phyloP scores from a whole-genome alignment of 2,888 invertebrate species.

The Reticulitermes lucifugus region DNA sequence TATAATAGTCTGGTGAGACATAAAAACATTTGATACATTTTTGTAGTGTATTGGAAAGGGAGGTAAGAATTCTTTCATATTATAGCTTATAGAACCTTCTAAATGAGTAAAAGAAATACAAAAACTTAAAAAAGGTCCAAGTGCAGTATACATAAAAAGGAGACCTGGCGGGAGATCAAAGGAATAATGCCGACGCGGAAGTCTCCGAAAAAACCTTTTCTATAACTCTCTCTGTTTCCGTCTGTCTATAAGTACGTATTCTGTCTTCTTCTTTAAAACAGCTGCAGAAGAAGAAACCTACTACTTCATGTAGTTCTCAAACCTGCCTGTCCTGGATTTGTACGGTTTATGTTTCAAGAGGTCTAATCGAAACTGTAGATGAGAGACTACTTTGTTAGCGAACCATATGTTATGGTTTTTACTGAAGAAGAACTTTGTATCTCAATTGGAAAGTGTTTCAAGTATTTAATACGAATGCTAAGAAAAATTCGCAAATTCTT shows the following conservation, averaged over 20 bases:
- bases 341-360: not conserved
- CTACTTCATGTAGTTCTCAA: not conserved
- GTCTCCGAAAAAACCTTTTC: constrained; percentile 20
- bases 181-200: not conserved
- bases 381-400: not conserved
- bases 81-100: constrained; percentile 14
- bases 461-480: too few relatives aligned
- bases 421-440: too few relatives aligned
- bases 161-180: constrained; percentile 24
- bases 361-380: not conserved
- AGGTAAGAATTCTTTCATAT: constrained; percentile 21
- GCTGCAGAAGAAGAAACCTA: not conserved
- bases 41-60: constrained; percentile 21
- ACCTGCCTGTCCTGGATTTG: not conserved
- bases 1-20: too few relatives aligned
- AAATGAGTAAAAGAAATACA: constrained; percentile 10
- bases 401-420: not conserved
- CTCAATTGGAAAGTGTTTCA: too few relatives aligned
- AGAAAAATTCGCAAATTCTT: too few relatives aligned
- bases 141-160: not conserved
- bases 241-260: too few relatives aligned
- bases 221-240: not conserved
- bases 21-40: constrained; percentile 15
- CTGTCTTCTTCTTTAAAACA: not conserved
- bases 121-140: constrained; percentile 8